Evolutionary conservation across 2,797 vertebrate species (phyloP), one percentile per base, ranked within the genome.

Genomic region (Schizothorax lantsangensis): DNA sequence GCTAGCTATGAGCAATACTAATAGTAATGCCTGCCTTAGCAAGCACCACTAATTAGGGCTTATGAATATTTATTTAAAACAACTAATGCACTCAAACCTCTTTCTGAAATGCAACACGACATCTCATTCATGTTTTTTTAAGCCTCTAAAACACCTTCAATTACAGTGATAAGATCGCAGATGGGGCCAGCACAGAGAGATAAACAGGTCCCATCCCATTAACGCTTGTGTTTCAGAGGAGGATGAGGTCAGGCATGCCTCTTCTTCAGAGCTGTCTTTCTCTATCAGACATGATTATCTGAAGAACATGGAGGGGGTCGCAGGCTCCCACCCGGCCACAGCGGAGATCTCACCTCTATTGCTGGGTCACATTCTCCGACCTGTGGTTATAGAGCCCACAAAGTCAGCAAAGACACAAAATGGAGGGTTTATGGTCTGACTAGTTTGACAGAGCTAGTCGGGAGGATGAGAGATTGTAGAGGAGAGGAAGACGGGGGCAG

Each of bases 131-230:
- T 91, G 45, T 49, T 78, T 69, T 83, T 45, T 52, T 54, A 43
- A 79, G 49, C 72, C 57, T 47, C 19, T 87, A 88, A 89, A 89
- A 90, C 81, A 88, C 73, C 83, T 88, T 89, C 81, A 85, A 88
- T 89, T 88, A 89, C 86, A 84, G 54, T 5, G 81, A 88, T 84
- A 85, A 84, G 81, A 90, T 88, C 73, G 6, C 47, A 59, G 30
- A 47, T 40, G 38, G 64, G 45, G 45, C n/a, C 57, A 8, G 68
- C 4, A 38, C 17, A 23, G 21, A 15, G 82, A 74, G 88, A 89
- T 90, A 88, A 86, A 77, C 66, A 62, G 43, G 36, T 71, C 85
- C 64, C 81, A 82, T 89, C 73, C 66, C 84, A 87, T 86, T 84
- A 73, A 80, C 33, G 14, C 26, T 45, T 36, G 52, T 57, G 84